Evolutionary conservation across 2,888 invertebrate species (phyloP).

Genomic region (Stenolophus ochropezus): DNA sequence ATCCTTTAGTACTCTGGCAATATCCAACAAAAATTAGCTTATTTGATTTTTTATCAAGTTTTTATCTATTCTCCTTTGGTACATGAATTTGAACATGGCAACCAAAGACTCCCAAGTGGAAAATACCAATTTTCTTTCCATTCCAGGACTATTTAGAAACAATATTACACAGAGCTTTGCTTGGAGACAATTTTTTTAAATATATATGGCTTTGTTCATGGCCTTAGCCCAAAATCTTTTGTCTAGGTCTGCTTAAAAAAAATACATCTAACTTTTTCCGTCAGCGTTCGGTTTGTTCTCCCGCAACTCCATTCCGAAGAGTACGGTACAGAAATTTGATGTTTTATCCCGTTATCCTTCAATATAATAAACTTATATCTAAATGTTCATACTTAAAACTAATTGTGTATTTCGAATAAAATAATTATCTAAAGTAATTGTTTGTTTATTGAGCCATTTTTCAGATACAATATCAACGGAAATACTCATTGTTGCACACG

Average conservation of each 20-base stretch:
- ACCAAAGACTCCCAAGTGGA: constrained; percentile 62
- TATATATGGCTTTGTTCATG: constrained; percentile 9
- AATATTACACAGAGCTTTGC: constrained; percentile 59
- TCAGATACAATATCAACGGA: too few species aligned
- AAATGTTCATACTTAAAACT: too few species aligned
- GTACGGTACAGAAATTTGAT: constrained; percentile 58
- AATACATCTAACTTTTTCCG: constrained; percentile 63
- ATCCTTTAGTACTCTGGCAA: constrained; percentile 64
- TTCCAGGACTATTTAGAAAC: constrained; percentile 42
- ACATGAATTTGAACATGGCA: constrained; percentile 56
- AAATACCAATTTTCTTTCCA: constrained; percentile 63
- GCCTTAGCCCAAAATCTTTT: constrained; percentile 66
- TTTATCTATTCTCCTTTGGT: constrained; percentile 55
- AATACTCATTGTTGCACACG: too few species aligned
- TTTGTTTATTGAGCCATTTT: too few species aligned
- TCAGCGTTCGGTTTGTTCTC: constrained; percentile 64
- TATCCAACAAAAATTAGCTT: constrained; percentile 64
- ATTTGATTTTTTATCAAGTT: constrained; percentile 60
- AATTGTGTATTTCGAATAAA: too few species aligned
- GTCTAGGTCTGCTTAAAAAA: constrained; percentile 50
- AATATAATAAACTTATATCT: too few species aligned
- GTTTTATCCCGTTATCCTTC: constrained; percentile 2
- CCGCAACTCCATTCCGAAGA: constrained; percentile 65
- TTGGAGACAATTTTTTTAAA: not conserved
- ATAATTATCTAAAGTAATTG: too few species aligned